Evolutionary conservation across 2,113 vertebrate genomes (phyloP).

Genomic region (Ailurus styani): DNA sequence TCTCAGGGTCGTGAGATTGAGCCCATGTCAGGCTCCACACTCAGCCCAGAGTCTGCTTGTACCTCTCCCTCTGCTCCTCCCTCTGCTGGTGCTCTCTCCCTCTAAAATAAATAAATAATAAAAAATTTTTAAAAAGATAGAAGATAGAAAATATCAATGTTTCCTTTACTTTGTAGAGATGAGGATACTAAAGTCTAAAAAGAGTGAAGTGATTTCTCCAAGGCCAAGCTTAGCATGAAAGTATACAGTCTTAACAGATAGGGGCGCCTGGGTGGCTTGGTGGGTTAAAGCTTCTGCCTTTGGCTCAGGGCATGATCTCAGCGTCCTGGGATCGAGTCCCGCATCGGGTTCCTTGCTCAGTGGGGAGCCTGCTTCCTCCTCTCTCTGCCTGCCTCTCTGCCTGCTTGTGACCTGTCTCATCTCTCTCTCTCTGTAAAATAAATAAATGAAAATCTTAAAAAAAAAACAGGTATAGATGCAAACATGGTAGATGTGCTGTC

Average conservation of each 20-base stretch:
- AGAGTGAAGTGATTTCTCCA: background rate
- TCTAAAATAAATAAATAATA: background rate
- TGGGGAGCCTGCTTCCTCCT: too few relatives aligned
- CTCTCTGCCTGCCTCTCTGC: too few relatives aligned
- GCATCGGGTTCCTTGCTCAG: too few relatives aligned
- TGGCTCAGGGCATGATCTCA: too few relatives aligned
- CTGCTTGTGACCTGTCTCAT: too few relatives aligned
- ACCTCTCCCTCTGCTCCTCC: background rate
- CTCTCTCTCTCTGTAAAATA: too few relatives aligned
- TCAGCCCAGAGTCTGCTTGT: background rate
- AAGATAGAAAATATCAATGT: background rate
- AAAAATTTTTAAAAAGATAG: background rate
- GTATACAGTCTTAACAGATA: background rate
- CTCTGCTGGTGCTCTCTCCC: background rate
- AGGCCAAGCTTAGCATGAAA: background rate
- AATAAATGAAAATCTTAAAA: too few relatives aligned
- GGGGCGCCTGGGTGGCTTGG: too few relatives aligned
- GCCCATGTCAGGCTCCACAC: background rate
- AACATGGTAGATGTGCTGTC: background rate
- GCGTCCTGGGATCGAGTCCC: too few relatives aligned
- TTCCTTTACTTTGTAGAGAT: background rate
- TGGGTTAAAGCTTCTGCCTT: too few relatives aligned
- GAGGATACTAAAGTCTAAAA: background rate
- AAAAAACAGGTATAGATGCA: rapidly evolving
- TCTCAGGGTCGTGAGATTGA: background rate